phyloP scores from a whole-genome alignment of 2,113 vertebrate species.

The Phrynosoma blainvillii region DNA sequence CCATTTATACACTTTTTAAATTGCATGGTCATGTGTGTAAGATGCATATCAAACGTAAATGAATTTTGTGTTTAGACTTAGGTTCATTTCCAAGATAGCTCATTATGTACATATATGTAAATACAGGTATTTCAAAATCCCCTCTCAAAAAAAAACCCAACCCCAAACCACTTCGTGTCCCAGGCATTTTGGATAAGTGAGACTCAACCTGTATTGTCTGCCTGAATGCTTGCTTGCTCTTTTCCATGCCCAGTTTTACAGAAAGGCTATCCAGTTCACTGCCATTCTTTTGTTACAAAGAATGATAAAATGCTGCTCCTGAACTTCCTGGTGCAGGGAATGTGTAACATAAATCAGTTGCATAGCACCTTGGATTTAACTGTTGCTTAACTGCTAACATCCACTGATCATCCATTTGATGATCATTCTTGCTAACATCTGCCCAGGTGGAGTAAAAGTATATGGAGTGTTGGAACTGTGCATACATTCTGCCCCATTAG shows the following conservation, averaged over 20 bases:
- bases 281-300: neutral
- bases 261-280: neutral
- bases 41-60: no score
- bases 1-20: no score
- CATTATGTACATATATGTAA: no score
- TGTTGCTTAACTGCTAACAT: neutral
- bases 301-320: neutral
- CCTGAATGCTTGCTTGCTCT: neutral
- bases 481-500: conserved; percentile 9
- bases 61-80: no score
- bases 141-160: no score
- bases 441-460: conserved; percentile 1
- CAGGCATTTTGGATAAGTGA: no score
- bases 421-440: neutral
- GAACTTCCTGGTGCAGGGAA: neutral
- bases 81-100: no score
- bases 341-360: neutral
- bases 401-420: neutral
- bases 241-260: neutral
- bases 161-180: no score
- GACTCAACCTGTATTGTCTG: neutral
- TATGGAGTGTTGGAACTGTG: neutral
- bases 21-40: no score
- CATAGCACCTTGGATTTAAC: conserved; percentile 11
- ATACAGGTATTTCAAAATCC: no score